Evolutionary conservation across 2,888 invertebrate genomes (phyloP).

Genomic region (Biston stratarius): DNA sequence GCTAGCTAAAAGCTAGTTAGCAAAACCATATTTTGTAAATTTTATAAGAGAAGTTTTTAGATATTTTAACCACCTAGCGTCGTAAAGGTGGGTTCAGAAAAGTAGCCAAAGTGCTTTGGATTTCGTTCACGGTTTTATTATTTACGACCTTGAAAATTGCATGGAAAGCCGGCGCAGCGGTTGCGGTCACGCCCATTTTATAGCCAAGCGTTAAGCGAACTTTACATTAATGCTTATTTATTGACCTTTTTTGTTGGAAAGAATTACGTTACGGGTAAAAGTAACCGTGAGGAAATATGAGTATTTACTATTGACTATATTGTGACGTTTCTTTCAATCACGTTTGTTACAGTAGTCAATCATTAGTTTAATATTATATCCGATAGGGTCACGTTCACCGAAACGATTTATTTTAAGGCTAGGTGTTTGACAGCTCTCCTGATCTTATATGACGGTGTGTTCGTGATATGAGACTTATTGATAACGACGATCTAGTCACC

Average conservation of each 20-base stretch:
- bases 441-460: no score
- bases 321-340: no score
- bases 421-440: no score
- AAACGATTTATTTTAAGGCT: no score
- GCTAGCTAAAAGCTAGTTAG: no score
- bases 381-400: no score
- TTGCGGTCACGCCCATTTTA: conserved; percentile 83
- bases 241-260: conserved; percentile 71
- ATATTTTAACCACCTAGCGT: conserved; percentile 7
- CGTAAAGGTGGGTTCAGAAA: conserved; percentile 45
- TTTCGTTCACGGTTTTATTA: conserved; percentile 82
- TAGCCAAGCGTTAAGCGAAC: conserved; percentile 76
- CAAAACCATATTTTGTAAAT: no score
- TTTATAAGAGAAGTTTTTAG: background rate
- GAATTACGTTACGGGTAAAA: conserved; percentile 37
- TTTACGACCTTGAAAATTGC: conserved; percentile 86
- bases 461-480: no score
- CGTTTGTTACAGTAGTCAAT: no score
- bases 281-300: background rate
- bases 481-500: no score
- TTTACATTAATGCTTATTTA: conserved; percentile 70
- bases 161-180: conserved; percentile 80
- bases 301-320: no score
- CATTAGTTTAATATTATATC: no score
- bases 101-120: conserved; percentile 83